These are phyloP conservation scores for Bathynomus jamesi DNA, from an alignment of 1,140 invertebrate genomes.

Conservation along the genomic window DNA sequence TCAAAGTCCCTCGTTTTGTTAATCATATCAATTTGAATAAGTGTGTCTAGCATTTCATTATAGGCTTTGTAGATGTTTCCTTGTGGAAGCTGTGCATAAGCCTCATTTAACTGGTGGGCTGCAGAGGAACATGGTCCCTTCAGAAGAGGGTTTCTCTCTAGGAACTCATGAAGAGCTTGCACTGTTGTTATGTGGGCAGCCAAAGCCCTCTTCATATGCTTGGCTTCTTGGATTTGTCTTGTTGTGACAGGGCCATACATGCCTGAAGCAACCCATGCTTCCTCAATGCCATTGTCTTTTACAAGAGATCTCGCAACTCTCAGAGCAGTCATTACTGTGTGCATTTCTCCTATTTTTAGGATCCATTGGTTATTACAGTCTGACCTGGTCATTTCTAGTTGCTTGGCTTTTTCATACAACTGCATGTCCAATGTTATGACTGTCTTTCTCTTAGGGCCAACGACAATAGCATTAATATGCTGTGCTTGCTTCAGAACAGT, in stretches of 20 bases:
- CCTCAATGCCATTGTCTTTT: too few species aligned
- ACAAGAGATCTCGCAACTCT: too few species aligned
- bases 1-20: too few species aligned
- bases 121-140: conserved; percentile 1
- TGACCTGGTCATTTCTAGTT: not conserved
- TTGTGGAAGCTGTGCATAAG: not conserved
- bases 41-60: too few species aligned
- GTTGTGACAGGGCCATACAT: conserved; percentile 10
- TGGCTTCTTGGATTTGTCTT: conserved; percentile 8
- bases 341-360: conserved; percentile 5
- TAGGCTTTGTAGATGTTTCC: too few species aligned
- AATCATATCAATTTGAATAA: too few species aligned
- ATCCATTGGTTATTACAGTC: not conserved
- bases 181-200: conserved; percentile 12
- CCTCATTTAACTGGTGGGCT: not conserved
- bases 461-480: not conserved
- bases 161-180: not conserved
- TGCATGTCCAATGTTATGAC: too few species aligned
- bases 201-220: conserved; percentile 6
- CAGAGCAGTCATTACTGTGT: conserved; percentile 1
- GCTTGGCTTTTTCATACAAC: too few species aligned
- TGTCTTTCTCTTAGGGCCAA: conserved; percentile 4
- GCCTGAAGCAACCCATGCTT: conserved; percentile 4
- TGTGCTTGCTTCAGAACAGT: conserved; percentile 7
- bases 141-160: not conserved